Evolutionary conservation across 2,797 vertebrate genomes (phyloP), one percentile per base, ranked within the genome.

Genomic region (Sebastes dallii): DNA sequence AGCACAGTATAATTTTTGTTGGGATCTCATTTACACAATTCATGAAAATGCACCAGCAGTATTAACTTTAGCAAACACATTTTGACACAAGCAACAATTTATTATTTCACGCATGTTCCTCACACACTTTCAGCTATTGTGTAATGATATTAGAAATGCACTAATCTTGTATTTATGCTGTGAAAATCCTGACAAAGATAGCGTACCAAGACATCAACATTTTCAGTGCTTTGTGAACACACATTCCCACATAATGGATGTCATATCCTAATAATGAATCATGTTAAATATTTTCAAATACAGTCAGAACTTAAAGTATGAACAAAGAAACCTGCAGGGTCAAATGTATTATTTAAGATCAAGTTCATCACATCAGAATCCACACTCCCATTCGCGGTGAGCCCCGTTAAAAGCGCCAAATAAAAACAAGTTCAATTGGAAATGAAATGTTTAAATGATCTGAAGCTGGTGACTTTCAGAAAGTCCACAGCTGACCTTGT

Each of bases 401-500:
- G 25, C 36, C 8, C 18, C 25, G 11, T 42, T 70, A 64, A 72
- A 27, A 80, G 12, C 22, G 59, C 18, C 25, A 22, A 34, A 55
- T 8, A 64, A 56, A 56, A 3, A 16, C 8, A 20, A 18, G 50
- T 75, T 60, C 9, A 55, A 56, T 24, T 34, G 9, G 42, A 36
- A 18, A 18, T 56, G 42, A 60, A 74, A 68, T 25, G 58, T 84
- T 76, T 94, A 96, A 84, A 96, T 93, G 39, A 96, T 92, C 78
- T 4, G 81, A n/a, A 96, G 92, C 87, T 95, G 65, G 59, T 96
- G 94, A 34, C 70, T 90, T 46, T 95, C 88, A 0, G 92, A 82
- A 32, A 97, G 88, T n/a, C 96, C 95, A 8, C 84, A 96, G 92
- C 86, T 93, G 82, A 91, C 94, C 79, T 97, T 97, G 90, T 97